Evolutionary conservation across 2,113 vertebrate species (phyloP).

Genomic region (Helogale parvula): DNA sequence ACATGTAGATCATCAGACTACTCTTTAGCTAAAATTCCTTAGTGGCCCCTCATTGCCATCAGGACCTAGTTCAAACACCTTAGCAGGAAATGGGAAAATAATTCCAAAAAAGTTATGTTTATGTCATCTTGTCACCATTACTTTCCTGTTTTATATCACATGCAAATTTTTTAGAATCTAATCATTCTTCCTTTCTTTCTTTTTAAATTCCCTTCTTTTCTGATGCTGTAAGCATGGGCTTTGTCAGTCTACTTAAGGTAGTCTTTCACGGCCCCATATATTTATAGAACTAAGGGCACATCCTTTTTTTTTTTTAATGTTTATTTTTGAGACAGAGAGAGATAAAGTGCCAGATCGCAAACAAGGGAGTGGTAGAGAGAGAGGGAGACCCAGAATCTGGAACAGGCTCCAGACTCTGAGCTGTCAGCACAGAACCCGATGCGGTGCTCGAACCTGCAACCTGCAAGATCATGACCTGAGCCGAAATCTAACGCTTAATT

Average conservation of each 20-base stretch:
- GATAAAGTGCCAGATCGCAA: no score
- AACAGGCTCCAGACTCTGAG: no score
- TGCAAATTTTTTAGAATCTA: neutral
- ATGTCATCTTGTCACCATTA: neutral
- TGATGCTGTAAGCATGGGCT: neutral
- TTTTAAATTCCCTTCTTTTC: neutral
- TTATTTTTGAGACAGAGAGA: no score
- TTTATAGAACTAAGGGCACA: neutral
- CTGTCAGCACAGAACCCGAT: no score
- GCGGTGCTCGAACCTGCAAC: no score
- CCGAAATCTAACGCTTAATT: no score
- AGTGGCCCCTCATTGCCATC: neutral
- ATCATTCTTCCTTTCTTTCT: neutral
- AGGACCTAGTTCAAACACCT: neutral
- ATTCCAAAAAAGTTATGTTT: neutral
- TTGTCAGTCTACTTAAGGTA: neutral
- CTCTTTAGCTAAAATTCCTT: neutral
- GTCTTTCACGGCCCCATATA: neutral
- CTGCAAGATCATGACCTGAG: no score
- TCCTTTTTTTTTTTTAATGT: neutral
- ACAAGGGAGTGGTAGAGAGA: no score
- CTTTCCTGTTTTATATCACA: neutral
- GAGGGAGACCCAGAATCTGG: no score
- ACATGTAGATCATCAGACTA: neutral
- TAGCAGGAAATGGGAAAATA: neutral